phyloP scores from a whole-genome alignment of 2,888 invertebrate species.

The Nephrotoma guestfalica region DNA sequence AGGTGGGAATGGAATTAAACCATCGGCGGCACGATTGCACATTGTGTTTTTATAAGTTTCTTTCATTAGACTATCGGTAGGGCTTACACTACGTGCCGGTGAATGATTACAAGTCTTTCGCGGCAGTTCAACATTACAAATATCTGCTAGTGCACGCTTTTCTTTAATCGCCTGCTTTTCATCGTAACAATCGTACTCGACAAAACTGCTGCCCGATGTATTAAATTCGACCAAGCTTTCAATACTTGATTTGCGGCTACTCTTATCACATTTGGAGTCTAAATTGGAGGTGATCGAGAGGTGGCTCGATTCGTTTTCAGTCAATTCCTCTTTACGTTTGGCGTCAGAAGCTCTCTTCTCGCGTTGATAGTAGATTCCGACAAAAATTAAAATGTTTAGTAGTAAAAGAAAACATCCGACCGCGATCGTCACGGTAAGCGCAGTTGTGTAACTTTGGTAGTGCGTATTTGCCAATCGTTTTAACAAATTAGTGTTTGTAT shows the following conservation, averaged over 20 bases:
- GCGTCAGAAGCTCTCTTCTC: conserved; percentile 48
- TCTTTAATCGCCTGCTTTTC: conserved; percentile 39
- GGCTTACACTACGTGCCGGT: conserved; percentile 26
- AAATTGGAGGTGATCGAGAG: conserved; percentile 34
- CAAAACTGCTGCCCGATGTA: conserved; percentile 32
- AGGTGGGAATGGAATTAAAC: conserved; percentile 18
- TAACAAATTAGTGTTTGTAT: conserved; percentile 53
- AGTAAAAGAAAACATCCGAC: conserved; percentile 71
- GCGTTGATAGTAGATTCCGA: conserved; percentile 75
- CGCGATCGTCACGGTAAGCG: conserved; percentile 73
- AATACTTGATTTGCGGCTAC: conserved; percentile 40
- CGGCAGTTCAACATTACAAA: conserved; percentile 44
- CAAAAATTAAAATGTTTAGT: conserved; percentile 73
- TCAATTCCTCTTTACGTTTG: conserved; percentile 61
- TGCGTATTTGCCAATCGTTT: conserved; percentile 62
- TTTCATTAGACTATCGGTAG: conserved; percentile 22
- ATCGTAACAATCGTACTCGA: conserved; percentile 52
- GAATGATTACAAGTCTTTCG: conserved; percentile 46
- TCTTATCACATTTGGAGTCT: conserved; percentile 18
- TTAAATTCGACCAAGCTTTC: conserved; percentile 25
- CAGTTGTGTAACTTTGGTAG: conserved; percentile 79
- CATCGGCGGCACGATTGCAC: conserved; percentile 18
- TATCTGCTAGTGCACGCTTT: conserved; percentile 44
- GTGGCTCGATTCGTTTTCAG: conserved; percentile 56
- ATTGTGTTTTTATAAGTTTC: conserved; percentile 3